Percentiles rank a stretch among this genome's conserved stretches.
These are phyloP conservation scores for Xenotilapia leptura DNA, from an alignment of 2,113 vertebrate genomes.

Conservation along the genomic window DNA sequence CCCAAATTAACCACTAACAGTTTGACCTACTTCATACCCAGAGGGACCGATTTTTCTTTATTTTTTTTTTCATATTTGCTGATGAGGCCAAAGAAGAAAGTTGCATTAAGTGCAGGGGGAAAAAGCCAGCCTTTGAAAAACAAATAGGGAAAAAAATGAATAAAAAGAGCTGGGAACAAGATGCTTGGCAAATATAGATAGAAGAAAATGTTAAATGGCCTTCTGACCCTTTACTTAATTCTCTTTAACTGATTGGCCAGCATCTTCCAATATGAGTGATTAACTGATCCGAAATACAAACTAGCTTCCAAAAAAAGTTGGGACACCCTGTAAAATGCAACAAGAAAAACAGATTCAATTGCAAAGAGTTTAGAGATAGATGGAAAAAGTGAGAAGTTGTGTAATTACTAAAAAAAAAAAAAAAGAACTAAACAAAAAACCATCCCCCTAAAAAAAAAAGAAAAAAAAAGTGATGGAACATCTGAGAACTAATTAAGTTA, in stretches of 20 bases:
- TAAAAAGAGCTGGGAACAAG: conserved; percentile 14
- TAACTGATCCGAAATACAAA: not conserved
- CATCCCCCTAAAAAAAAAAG: too few species aligned
- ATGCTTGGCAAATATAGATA: not conserved
- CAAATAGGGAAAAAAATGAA: conserved; percentile 38
- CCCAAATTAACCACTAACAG: conserved; percentile 54
- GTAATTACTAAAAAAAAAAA: not conserved
- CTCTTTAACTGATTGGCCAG: not conserved
- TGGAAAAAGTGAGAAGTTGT: not conserved
- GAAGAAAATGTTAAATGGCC: conserved; percentile 3
- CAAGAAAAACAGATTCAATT: not conserved
- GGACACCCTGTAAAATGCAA: not conserved
- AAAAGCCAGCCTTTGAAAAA: conserved; percentile 52
- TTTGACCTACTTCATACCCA: conserved; percentile 64
- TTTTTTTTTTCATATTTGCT: conserved; percentile 56
- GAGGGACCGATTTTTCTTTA: conserved; percentile 24
- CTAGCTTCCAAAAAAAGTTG: not conserved
- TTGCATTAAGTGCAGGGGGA: conserved; percentile 24
- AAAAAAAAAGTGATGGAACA: not conserved
- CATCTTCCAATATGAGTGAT: not conserved
- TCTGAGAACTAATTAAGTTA: not conserved
- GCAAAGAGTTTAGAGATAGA: not conserved
- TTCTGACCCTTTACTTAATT: conserved; percentile 15
- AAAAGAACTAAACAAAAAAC: not conserved
- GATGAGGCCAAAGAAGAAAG: conserved; percentile 65